Percentiles rank a stretch among this genome's conserved stretches.
These are phyloP conservation scores for Andrena flavipes DNA, from an alignment of 2,888 invertebrate species.

Conservation along the genomic window DNA sequence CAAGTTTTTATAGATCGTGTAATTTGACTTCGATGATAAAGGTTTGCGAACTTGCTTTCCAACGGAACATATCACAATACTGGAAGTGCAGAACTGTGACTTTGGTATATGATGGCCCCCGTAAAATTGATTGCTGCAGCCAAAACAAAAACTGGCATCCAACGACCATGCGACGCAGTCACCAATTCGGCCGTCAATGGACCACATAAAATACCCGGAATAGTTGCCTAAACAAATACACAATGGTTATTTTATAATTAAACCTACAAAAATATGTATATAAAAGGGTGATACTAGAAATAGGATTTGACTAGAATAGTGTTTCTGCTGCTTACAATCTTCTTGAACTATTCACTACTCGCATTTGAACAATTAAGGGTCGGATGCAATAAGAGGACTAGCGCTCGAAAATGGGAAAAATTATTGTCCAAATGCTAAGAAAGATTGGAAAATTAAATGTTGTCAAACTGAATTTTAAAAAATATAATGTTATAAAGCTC, in stretches of 20 bases:
- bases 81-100: constrained; percentile 90
- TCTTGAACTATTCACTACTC: too few relatives aligned
- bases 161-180: constrained; percentile 89
- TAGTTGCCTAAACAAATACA: constrained; percentile 87
- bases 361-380: too few relatives aligned
- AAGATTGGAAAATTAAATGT: too few relatives aligned
- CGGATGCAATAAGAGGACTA: too few relatives aligned
- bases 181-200: constrained; percentile 91
- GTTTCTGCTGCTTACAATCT: too few relatives aligned
- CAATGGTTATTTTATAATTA: not conserved
- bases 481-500: too few relatives aligned
- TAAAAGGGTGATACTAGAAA: too few relatives aligned
- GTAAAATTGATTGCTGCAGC: constrained; percentile 90
- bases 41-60: not conserved
- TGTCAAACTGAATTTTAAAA: too few relatives aligned
- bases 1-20: constrained; percentile 19
- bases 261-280: too few relatives aligned
- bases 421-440: too few relatives aligned
- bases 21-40: constrained; percentile 34
- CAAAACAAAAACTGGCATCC: constrained; percentile 91
- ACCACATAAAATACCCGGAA: constrained; percentile 91
- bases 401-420: too few relatives aligned
- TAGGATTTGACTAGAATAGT: too few relatives aligned
- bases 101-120: constrained; percentile 90
- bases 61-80: constrained; percentile 85